A percentile compares a stretch with the other conserved stretches of the same genome.
Evolutionary conservation across 2,113 vertebrate species (phyloP).

Genomic region (Coregonus clupeaformis): DNA sequence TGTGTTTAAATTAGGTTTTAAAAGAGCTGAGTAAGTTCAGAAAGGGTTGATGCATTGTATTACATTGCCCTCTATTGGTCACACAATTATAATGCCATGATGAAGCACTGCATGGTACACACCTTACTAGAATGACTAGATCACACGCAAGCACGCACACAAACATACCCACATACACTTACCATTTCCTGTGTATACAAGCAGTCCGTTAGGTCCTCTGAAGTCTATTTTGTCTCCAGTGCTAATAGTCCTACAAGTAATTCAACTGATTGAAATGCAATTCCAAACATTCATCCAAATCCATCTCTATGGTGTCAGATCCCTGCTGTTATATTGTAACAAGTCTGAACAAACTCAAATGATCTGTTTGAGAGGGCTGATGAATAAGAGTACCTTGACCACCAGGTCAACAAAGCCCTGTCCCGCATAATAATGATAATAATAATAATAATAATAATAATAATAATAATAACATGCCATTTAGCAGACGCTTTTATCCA

Average conservation of each 20-base stretch:
- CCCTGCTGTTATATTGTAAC: no score
- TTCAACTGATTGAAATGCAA: no score
- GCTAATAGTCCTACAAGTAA: background rate
- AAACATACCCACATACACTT: background rate
- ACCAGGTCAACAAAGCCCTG: constrained; percentile 86
- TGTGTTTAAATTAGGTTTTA: background rate
- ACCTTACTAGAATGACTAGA: background rate
- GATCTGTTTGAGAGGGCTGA: no score
- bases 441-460: no score
- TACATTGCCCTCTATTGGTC: constrained; percentile 47
- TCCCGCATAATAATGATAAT: no score
- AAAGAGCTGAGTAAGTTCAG: background rate
- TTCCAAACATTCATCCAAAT: no score
- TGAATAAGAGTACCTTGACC: constrained; percentile 79
- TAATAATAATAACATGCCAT: no score
- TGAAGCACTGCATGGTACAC: background rate
- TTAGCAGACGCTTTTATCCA: no score
- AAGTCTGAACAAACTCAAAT: no score
- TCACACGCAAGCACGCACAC: background rate
- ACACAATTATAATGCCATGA: constrained; percentile 3
- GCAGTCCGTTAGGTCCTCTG: constrained; percentile 84
- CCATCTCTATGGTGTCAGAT: no score
- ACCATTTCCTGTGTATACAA: constrained; percentile 84
- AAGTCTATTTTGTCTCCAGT: constrained; percentile 85
- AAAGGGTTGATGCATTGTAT: background rate